phyloP scores from a whole-genome alignment of 2,888 invertebrate species.

The Cynaeus angustus region DNA sequence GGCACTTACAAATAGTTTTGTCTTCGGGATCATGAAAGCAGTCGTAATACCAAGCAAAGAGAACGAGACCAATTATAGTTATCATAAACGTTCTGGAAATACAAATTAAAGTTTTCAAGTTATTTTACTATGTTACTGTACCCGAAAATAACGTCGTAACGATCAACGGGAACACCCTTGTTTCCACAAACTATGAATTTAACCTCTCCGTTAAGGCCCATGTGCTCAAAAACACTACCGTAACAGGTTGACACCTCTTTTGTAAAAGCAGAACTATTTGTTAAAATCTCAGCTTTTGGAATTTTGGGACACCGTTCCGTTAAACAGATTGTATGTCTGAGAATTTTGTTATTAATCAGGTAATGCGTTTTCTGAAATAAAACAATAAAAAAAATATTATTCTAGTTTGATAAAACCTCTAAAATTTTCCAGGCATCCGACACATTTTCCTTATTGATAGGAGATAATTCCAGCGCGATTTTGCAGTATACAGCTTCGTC shows the following conservation, averaged over 20 bases:
- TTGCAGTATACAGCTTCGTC: slow-evolving; percentile 14
- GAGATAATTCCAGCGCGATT: slow-evolving; percentile 3
- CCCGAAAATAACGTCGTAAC: too few species aligned
- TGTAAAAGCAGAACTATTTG: background rate
- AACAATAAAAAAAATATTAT: background rate
- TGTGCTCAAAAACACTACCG: background rate
- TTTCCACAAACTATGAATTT: background rate
- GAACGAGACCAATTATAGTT: too few species aligned
- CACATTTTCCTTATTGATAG: background rate
- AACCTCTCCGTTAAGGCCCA: background rate
- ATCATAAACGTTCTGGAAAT: too few species aligned
- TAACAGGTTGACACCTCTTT: slow-evolving; percentile 6
- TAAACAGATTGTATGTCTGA: background rate
- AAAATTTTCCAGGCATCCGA: slow-evolving; percentile 11
- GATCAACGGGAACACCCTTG: too few species aligned
- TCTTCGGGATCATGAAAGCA: too few species aligned
- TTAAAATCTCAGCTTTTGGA: slow-evolving; percentile 5
- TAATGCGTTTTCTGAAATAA: background rate
- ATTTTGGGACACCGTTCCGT: background rate
- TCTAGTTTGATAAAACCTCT: slow-evolving; percentile 5
- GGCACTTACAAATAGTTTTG: too few species aligned
- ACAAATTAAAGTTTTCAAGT: too few species aligned
- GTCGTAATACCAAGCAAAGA: too few species aligned
- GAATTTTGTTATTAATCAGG: too few species aligned
- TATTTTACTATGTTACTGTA: too few species aligned